These are phyloP conservation scores for Cherax destructor DNA, from an alignment of 1,140 invertebrate genomes.

Conservation along the genomic window DNA sequence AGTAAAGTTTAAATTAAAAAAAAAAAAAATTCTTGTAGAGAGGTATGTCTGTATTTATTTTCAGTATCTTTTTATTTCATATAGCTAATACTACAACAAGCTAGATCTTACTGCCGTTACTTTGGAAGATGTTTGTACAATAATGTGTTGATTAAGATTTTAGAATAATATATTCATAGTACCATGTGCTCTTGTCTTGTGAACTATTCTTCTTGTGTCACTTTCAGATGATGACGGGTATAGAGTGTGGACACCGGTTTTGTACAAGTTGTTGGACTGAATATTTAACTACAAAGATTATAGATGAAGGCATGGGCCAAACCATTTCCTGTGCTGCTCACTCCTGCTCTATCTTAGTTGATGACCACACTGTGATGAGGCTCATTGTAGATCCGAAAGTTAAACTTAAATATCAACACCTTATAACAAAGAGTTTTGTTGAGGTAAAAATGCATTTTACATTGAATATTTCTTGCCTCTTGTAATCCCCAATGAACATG, in stretches of 20 bases:
- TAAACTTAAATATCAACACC: conserved; percentile 96
- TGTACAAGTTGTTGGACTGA: conserved; percentile 96
- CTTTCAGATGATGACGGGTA: conserved; percentile 92
- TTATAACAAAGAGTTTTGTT: conserved; percentile 99
- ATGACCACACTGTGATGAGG: conserved; percentile 96
- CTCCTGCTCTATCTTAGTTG: conserved; percentile 90
- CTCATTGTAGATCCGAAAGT: conserved; percentile 94
- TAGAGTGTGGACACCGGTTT: conserved; percentile 97
- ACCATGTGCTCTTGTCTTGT: not conserved
- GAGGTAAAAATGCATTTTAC: conserved; percentile 80
- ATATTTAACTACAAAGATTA: conserved; percentile 98
- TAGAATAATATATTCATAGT: not conserved
- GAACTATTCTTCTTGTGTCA: not conserved
- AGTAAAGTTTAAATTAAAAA: too few relatives aligned
- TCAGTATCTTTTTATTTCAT: too few relatives aligned
- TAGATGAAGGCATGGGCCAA: conserved; percentile 96
- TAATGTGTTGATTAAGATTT: not conserved
- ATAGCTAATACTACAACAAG: too few relatives aligned
- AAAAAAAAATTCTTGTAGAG: too few relatives aligned
- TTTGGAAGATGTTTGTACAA: too few relatives aligned
- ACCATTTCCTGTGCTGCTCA: conserved; percentile 95
- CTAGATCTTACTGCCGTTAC: too few relatives aligned
- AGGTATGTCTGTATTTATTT: too few relatives aligned
- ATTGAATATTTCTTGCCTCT: not conserved
- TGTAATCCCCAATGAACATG: too few relatives aligned